Evolutionary conservation across 2,888 invertebrate genomes (phyloP).

Genomic region (Chrysina gloriosa): DNA sequence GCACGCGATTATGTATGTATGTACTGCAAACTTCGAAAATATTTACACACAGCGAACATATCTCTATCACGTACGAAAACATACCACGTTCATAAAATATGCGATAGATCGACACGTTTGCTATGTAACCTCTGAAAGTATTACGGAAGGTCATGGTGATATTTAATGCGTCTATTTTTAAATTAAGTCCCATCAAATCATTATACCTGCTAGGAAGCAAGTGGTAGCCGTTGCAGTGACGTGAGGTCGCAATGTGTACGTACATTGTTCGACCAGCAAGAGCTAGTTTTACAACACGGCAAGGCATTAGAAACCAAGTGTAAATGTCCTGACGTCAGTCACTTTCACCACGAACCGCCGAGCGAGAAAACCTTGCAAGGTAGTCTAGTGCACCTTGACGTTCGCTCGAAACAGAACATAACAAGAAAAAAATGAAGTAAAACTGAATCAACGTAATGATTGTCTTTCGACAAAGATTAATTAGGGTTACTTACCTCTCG

Average conservation of each 20-base stretch:
- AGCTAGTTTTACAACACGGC: neutral
- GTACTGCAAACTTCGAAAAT: too few species aligned
- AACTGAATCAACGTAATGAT: conserved; percentile 5
- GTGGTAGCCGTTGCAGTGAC: neutral
- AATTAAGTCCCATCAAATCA: neutral
- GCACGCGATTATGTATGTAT: too few species aligned
- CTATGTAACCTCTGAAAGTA: conserved; percentile 2
- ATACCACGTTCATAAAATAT: neutral
- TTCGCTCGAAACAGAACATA: conserved; percentile 6
- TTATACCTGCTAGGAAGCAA: neutral
- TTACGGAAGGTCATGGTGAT: conserved; percentile 28
- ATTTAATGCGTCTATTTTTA: conserved; percentile 18
- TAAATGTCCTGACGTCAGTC: conserved; percentile 45
- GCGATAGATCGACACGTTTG: neutral
- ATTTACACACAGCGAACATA: neutral
- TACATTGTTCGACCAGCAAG: neutral
- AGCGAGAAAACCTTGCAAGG: conserved; percentile 49
- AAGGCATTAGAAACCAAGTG: conserved; percentile 40
- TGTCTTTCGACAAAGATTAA: conserved; percentile 24
- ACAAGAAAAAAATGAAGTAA: neutral
- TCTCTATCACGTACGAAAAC: conserved; percentile 1
- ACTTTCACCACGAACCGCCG: conserved; percentile 48
- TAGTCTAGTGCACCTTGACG: conserved; percentile 45
- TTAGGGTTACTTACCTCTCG: conserved; percentile 9
- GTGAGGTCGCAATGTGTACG: neutral